Conservation (phyloP, 2,113 vertebrate genomes). For the Sander vitreus region DNA sequence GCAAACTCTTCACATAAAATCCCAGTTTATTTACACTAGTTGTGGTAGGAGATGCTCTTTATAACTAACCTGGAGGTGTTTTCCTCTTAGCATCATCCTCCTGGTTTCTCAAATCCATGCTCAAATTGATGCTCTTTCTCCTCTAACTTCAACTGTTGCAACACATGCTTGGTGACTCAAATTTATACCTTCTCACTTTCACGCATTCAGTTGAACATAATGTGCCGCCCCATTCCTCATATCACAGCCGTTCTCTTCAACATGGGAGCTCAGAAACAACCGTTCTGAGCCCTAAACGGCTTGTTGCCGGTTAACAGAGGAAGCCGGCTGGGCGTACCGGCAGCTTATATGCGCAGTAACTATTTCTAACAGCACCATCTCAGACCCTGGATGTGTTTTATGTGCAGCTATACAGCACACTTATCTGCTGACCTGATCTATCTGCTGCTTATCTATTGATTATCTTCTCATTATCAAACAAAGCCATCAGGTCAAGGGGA, state of each 20-base stretch:
- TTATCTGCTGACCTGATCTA: background rate
- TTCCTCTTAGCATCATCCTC: background rate
- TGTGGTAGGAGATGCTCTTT: background rate
- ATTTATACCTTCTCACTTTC: background rate
- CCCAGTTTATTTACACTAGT: background rate
- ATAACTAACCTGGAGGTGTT: constrained; percentile 33
- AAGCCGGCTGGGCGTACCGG: constrained; percentile 6
- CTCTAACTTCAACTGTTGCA: background rate
- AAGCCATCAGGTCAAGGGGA: background rate
- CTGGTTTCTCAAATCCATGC: constrained; percentile 18
- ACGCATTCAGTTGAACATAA: background rate
- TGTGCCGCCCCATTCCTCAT: constrained; percentile 30
- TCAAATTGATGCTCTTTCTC: background rate
- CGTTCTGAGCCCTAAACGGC: background rate
- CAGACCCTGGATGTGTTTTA: background rate
- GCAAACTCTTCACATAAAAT: background rate
- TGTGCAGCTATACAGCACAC: background rate
- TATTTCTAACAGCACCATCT: background rate
- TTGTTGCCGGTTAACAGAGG: constrained; percentile 1
- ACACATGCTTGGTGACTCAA: background rate
- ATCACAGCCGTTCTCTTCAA: background rate
- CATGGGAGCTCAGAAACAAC: background rate
- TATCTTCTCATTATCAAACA: background rate
- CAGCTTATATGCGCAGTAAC: background rate
- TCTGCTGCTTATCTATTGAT: constrained; percentile 5